phyloP scores from a whole-genome alignment of 2,113 vertebrate species.

The Myotis davidii region DNA sequence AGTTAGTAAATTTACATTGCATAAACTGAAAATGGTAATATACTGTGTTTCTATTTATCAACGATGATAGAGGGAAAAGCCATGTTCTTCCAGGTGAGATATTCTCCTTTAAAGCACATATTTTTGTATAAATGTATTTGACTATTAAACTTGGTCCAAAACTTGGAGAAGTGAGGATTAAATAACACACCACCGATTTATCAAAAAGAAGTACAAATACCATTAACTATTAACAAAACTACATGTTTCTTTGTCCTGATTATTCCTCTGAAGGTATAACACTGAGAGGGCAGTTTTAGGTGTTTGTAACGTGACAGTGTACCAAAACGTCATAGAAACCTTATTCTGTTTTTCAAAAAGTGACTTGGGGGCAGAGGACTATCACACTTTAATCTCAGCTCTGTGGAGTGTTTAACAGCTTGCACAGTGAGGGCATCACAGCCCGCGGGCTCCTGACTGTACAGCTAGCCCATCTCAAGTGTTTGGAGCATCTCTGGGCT shows the following conservation, averaged over 20 bases:
- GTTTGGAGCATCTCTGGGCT: background rate
- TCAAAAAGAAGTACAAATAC: background rate
- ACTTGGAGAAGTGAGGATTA: background rate
- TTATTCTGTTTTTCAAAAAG: background rate
- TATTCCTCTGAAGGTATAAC: background rate
- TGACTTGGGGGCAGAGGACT: background rate
- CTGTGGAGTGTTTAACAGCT: background rate
- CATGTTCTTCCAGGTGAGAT: background rate
- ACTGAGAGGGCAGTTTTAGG: background rate
- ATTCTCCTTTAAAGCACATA: background rate
- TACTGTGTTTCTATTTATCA: background rate
- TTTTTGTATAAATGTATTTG: conserved; percentile 33
- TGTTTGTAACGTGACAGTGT: background rate
- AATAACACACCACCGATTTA: background rate
- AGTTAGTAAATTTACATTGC: conserved; percentile 33
- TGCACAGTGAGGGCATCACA: background rate
- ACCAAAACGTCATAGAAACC: background rate
- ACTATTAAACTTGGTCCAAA: conserved; percentile 21
- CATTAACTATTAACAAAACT: background rate
- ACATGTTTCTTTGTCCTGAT: background rate
- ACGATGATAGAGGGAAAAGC: background rate
- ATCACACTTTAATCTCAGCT: background rate
- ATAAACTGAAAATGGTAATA: background rate
- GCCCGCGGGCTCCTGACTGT: background rate
- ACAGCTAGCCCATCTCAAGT: background rate